Base-by-base conservation (phyloP, 2,113 vertebrate genomes). In the Falcunculus frontatus region DNA sequence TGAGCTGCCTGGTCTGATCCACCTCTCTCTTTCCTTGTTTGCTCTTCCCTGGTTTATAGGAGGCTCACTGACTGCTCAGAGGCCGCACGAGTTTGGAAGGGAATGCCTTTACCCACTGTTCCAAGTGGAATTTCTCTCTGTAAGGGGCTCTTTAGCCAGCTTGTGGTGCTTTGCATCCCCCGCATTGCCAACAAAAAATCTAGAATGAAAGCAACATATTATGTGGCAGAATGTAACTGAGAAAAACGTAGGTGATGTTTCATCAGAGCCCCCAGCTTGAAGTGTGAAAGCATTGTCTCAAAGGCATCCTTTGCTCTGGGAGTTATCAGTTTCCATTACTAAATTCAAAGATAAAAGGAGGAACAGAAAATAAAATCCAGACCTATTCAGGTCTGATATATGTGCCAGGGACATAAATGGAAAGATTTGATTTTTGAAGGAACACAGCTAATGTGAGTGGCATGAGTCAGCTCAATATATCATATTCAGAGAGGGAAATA, bases 381-480 rank as follows among this genome's bases (percentile, higher is more conserved):
- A 60, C 17, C 27, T 30, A 6, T 52, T 56, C 70, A 52, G 16
- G 12, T 74, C 63, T 81, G 72, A 22, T 55, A 63, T 10, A 59
- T 12, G 5, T 35, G 35, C 21, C 50, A 83, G 50, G 27, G 23
- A 76, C 49, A 42, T 22, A 16, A 55, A 64, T 37, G 25, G 57
- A 69, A 87, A 68, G 37, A 35, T 21, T 32, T 3, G 30, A 22
- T 91, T 95, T 77, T 33, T 59, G 59, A 67, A 75, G 53, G 49
- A 65, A 32, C 16, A 42, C 16, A 62, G 59, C 23, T 70, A 44
- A 70, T 44, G 30, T 65, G 74, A 87, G 59, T 83, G 84, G n/a
- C 78, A 87, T 79, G 77, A 95, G 27, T 93, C 87, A 67, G 52
- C 68, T 92, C 68, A 50, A 53, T 69, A 4, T 20, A 87, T 82